Conservation (phyloP, 2,113 vertebrate genomes). For the Varanus komodoensis region DNA sequence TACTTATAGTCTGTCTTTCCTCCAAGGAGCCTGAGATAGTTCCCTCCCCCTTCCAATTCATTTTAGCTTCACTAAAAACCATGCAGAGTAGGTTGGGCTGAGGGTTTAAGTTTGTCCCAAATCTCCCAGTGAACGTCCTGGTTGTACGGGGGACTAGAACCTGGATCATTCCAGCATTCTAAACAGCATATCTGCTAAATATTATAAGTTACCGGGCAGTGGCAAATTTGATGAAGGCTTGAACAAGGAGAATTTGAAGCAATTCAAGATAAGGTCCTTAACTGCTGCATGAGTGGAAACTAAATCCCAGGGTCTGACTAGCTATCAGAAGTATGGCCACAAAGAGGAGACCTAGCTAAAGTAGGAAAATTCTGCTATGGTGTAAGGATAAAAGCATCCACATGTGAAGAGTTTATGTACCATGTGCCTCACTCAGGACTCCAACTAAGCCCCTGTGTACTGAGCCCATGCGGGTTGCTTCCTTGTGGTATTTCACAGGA, state of each 20-base stretch:
- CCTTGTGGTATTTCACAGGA: background rate
- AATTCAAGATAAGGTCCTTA: accelerated
- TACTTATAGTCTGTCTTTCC: too few relatives aligned
- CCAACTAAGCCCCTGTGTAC: background rate
- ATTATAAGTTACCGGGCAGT: background rate
- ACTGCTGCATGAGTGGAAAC: accelerated
- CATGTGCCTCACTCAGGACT: background rate
- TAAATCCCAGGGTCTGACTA: too few relatives aligned
- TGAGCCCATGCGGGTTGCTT: background rate
- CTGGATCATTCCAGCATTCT: too few relatives aligned
- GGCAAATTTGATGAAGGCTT: accelerated
- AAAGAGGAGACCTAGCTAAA: background rate
- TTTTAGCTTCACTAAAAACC: too few relatives aligned
- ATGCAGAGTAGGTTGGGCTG: too few relatives aligned
- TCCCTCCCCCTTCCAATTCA: too few relatives aligned
- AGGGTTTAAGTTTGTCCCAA: too few relatives aligned
- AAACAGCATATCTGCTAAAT: background rate
- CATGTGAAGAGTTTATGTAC: background rate
- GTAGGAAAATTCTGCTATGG: background rate
- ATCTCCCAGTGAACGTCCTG: too few relatives aligned
- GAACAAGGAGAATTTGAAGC: background rate
- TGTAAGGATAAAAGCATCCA: background rate
- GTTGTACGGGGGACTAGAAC: too few relatives aligned
- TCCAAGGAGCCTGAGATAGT: too few relatives aligned
- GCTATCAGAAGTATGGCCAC: background rate